Evolutionary conservation across 30 jellyfish, hydroid and myxozoan genomes (phyloP), one percentile per base, ranked within the genome.

Genomic region (Cassiopea andromeda): DNA sequence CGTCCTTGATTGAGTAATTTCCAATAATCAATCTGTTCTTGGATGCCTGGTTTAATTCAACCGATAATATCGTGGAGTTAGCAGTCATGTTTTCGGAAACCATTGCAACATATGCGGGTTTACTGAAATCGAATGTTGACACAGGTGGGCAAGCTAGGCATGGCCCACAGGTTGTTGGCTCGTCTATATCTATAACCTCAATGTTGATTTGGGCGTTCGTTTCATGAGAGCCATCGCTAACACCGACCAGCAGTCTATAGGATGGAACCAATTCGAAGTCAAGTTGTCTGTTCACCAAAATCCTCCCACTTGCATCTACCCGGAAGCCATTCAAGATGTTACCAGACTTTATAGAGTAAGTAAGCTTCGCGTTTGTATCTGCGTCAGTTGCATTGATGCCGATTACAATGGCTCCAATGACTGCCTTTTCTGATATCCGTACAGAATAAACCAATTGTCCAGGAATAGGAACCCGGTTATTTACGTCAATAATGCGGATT

Each of bases 401-500:
- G 46, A 93, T 87, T 0, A 92, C 92, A 44, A 89, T 66, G 0
- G 99, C 89, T 8, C 97, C 99, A 13, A 96, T 46, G 72, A 82
- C 86, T 13, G 95, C 89, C 69, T 64, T 87, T 58, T 91, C 99
- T 4, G 91, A 81, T 14, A 96, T 85, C n/a, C 95, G 91, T 61
- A 92, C 91, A 50, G 78, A 54, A 68, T 87, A 80, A 2, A 77
- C 69, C 7, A 71, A 17, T 47, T 71, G 87, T 3, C 91, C 93
- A 64, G 91, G 89, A 47, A 84, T 83, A 6, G 99, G 99, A 6
- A 90, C 82, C 46, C 83, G 77, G 74, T 96, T 98, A 90, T 96
- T 96, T 74, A 91, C 66, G 83, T 96, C 97, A 7, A 90, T 89
- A 18, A 96, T 77, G 69, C 87, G 68, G 44, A 96, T 70, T 91